Evolutionary conservation across 2,888 invertebrate genomes (phyloP), one percentile per base, ranked within the genome.

Genomic region (Cotesia congregata): DNA sequence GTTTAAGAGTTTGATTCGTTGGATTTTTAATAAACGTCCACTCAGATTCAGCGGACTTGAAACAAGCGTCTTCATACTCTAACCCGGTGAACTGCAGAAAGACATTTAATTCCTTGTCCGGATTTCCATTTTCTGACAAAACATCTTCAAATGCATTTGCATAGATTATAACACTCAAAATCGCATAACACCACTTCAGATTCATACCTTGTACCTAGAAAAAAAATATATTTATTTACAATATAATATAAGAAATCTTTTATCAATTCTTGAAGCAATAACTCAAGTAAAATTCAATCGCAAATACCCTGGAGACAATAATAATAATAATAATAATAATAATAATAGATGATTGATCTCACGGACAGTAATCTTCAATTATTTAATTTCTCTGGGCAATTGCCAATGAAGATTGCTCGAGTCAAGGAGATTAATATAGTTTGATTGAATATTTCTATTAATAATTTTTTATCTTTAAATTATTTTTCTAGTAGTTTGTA

Each of bases 31-130:
- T 74, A 17, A 88, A 85, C 3, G 61, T 41, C 88, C 88, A 88
- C 72, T 86, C 82, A 5, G 84, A 81, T 67, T 85, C 78, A 4
- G 85, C 83, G 3, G 81, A 78, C n/a, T 80, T 79, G 1, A 74
- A 59, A 68, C 88, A 88, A 17, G 50, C 60, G 76, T 88, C 88
- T 77, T 87, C 88, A 79, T 88, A 88, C 2, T 77, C 83, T 40
- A 85, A 81, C 69, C 83, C 85, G 20, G 80, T 85, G 12, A 86
- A 68, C 61, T 83, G 79, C 50, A 88, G 79, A 40, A 78, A 82
- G 41, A 81, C 78, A 50, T 78, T 71, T 4, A 79, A 73, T 7
- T 74, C 70, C 12, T 78, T 71, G n/a, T 80, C 77, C n/a, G 74
- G 59, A 0, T 78, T 39, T 1, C 79, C 80, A 62, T 62, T 62